A percentile compares a stretch with the other conserved stretches of the same genome.
Evolutionary conservation across 1,140 invertebrate genomes (phyloP).

Genomic region (Halictus rubicundus): DNA sequence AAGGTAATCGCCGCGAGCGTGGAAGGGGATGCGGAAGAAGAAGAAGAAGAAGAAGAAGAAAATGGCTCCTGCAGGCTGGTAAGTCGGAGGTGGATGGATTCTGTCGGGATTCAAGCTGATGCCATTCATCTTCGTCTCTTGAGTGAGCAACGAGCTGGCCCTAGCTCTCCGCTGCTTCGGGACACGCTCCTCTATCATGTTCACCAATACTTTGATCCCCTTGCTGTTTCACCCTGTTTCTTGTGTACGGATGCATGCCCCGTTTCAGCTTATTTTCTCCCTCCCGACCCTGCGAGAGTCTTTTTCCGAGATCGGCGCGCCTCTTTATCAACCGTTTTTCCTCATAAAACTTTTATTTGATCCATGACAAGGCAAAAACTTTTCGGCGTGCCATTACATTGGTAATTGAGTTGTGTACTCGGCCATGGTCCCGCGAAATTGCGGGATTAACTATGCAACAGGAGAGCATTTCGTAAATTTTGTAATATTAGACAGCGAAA

Average conservation of each 20-base stretch:
- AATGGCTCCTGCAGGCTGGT: constrained; percentile 43
- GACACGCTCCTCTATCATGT: constrained; percentile 63
- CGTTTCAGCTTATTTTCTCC: constrained; percentile 3
- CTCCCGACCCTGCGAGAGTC: neutral
- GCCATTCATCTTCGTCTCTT: constrained; percentile 63
- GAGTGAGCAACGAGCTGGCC: constrained; percentile 48
- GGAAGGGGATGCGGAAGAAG: constrained; percentile 2
- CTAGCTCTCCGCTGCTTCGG: constrained; percentile 30
- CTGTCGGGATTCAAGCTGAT: constrained; percentile 61
- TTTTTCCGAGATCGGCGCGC: neutral
- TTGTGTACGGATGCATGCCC: constrained; percentile 10
- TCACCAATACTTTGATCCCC: constrained; percentile 55
- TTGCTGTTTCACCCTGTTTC: constrained; percentile 33
- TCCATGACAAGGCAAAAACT: constrained; percentile 38
- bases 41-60: constrained; percentile 23
- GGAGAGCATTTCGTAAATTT: constrained; percentile 19
- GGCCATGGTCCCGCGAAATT: constrained; percentile 20
- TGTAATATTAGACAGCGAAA: neutral
- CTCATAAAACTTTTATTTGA: constrained; percentile 35
- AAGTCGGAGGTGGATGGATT: constrained; percentile 63
- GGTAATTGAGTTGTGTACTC: constrained; percentile 41
- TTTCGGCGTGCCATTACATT: constrained; percentile 20
- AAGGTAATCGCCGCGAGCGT: constrained; percentile 3
- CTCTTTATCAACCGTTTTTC: constrained; percentile 22
- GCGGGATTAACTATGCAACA: constrained; percentile 38